phyloP scores from a whole-genome alignment of 2,888 invertebrate species.

The Sinopyrophorus schimmeli region DNA sequence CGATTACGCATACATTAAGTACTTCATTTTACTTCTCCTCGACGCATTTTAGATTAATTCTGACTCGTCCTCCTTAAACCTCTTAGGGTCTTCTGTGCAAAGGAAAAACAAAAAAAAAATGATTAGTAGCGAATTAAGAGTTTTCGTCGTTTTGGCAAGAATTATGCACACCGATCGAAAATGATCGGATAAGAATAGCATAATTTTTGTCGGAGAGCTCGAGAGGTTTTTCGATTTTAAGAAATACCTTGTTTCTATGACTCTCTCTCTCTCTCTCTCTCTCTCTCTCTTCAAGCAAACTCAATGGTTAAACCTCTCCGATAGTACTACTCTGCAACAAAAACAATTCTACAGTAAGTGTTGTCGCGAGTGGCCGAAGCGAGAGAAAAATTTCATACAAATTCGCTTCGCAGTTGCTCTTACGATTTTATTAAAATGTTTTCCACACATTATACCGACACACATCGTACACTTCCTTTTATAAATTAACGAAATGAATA shows the following conservation, averaged over 20 bases:
- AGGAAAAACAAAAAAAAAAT: no score
- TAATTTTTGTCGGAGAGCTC: no score
- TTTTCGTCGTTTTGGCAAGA: no score
- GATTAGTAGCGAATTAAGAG: no score
- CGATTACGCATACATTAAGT: not conserved
- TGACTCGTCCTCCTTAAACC: no score
- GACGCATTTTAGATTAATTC: no score
- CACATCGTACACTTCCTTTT: conserved; percentile 6
- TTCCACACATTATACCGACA: conserved; percentile 21
- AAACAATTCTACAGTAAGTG: conserved; percentile 35
- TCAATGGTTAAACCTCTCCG: conserved; percentile 33
- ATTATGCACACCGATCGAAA: no score
- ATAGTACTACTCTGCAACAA: conserved; percentile 40
- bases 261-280: no score
- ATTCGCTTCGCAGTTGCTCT: conserved; percentile 13
- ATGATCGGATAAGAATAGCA: no score
- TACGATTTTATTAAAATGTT: conserved; percentile 22
- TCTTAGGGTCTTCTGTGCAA: no score
- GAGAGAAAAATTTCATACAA: conserved; percentile 11
- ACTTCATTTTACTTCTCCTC: conserved; percentile 18
- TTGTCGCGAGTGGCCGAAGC: not conserved
- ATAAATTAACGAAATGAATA: conserved; percentile 8
- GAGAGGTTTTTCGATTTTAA: no score
- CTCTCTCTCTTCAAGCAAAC: no score
- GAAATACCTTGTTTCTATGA: conserved; percentile 39